phyloP scores from a whole-genome alignment of 2,888 invertebrate genomes.

The Agrotis segetum region DNA sequence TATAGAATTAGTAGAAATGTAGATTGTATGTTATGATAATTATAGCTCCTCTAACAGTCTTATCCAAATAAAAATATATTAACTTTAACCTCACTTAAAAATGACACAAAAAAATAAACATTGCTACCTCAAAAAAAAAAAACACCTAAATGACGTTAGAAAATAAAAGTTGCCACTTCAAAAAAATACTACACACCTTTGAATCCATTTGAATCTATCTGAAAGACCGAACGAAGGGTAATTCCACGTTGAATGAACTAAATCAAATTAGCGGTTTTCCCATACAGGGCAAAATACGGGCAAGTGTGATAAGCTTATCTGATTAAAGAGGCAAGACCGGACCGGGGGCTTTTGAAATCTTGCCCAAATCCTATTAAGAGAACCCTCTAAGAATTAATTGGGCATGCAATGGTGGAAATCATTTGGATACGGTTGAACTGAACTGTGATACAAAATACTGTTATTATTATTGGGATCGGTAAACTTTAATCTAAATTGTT shows the following conservation, averaged over 20 bases:
- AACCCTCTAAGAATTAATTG: slow-evolving; percentile 56
- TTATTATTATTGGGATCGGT: too few species aligned
- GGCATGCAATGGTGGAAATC: slow-evolving; percentile 45
- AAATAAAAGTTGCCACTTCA: too few species aligned
- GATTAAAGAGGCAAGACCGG: slow-evolving; percentile 65
- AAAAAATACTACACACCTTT: background rate
- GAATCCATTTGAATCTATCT: background rate
- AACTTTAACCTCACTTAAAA: too few species aligned
- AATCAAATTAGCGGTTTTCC: slow-evolving; percentile 44
- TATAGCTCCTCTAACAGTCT: too few species aligned
- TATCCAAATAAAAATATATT: too few species aligned
- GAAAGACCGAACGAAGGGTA: slow-evolving; percentile 13
- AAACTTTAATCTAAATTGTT: too few species aligned
- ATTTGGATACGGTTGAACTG: slow-evolving; percentile 19
- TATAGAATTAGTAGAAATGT: too few species aligned
- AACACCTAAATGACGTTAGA: too few species aligned
- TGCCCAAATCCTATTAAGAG: slow-evolving; percentile 63
- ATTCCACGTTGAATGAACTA: slow-evolving; percentile 21
- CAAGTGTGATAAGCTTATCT: slow-evolving; percentile 66
- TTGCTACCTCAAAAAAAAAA: too few species aligned
- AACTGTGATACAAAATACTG: background rate
- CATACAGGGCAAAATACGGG: slow-evolving; percentile 34
- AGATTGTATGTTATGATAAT: too few species aligned
- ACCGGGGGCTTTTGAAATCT: slow-evolving; percentile 64
- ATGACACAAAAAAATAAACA: too few species aligned